Conservation (phyloP, 2,888 invertebrate species). For the Operophtera brumata region DNA sequence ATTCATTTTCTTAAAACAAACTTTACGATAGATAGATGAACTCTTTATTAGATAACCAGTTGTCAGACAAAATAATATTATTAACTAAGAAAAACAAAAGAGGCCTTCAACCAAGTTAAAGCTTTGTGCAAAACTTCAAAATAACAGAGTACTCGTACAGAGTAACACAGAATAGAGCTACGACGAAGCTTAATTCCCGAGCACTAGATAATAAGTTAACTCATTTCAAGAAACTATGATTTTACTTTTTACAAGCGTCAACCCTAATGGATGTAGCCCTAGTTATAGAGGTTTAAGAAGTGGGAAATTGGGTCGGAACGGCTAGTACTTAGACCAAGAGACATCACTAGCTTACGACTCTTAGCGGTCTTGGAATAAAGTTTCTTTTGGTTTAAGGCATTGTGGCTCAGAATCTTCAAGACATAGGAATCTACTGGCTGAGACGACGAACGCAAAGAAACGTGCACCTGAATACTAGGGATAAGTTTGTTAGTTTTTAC, state of each 20-base stretch:
- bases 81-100: no score
- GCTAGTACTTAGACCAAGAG: constrained; percentile 10
- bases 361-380: constrained; percentile 3
- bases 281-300: constrained; percentile 20
- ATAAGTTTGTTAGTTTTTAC: not conserved
- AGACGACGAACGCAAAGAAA: constrained; percentile 1
- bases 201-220: not conserved
- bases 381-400: constrained; percentile 3
- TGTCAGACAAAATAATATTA: no score
- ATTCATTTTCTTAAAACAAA: no score
- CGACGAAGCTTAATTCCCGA: not conserved
- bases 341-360: not conserved
- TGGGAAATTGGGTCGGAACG: constrained; percentile 24
- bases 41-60: no score
- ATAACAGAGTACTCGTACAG: no score
- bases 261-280: constrained; percentile 12
- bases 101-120: no score
- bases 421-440: not conserved
- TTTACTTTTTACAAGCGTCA: constrained; percentile 4
- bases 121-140: no score
- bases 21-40: no score
- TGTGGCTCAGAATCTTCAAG: not conserved
- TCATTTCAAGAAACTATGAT: not conserved
- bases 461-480: constrained; percentile 6
- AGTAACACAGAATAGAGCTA: no score